Base-by-base conservation (phyloP, 2,113 vertebrate genomes). In the Eulemur rufifrons region DNA sequence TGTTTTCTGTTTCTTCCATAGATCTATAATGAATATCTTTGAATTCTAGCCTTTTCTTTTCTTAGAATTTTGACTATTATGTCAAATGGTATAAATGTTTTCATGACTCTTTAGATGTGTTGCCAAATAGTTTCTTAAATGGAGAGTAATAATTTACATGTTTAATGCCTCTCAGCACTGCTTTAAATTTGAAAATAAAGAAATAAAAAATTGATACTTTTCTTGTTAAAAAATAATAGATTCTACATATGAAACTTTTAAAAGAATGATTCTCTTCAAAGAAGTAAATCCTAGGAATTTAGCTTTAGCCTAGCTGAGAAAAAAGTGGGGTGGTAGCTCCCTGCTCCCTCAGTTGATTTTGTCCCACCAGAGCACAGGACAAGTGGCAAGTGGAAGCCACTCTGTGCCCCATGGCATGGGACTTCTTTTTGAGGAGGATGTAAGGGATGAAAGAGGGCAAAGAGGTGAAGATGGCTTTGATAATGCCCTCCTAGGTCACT, bases 161-260 rank as follows among this genome's bases (percentile, higher is more conserved):
- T 86, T 68, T 66, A 77, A 54, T 69, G 32, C 4, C 27, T 83
- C 52, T 87, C 25, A 66, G 47, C 39, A 56, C 25, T 47, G 18
- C 64, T 92, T 92, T 73, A 89, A 93, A 47, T 37, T 90, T 82
- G 17, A 81, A 96, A 93, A 86, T 39, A 52, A 86, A 45, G 8
- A 15, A 86, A 93, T 50, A 81, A 89, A 80, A 92, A 52, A 64
- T 8, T 11, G 12, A 86, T 86, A 8, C 0, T 89, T 63, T 89
- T 69, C 63, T 95, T 83, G 84, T 84, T 91, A 54, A 81, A 71
- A 63, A 76, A 76, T 15, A n/a, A 91, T 42, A 29, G 2, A 32
- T 56, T 74, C 61, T 45, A 64, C 37, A 73, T 5, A 69, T 50
- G 15, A 14, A 86, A 76, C 34, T 85, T 95, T 42, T 50, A 92